Conservation (phyloP, 2,888 invertebrate species). For the Epicampocera succincta region DNA sequence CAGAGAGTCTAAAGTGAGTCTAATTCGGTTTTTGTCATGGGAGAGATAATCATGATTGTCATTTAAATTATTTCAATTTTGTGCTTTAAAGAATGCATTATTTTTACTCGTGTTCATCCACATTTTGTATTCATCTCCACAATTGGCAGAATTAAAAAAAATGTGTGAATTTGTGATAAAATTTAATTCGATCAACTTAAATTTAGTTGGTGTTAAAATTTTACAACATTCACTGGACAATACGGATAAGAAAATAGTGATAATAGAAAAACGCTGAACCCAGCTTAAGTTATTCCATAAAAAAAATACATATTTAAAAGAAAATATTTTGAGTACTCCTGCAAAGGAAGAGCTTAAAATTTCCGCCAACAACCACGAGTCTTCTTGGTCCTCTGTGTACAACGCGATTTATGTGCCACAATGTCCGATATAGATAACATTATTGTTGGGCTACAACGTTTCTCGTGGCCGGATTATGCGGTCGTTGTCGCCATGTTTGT, state of each 20-base stretch:
- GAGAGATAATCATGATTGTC: slow-evolving; percentile 43
- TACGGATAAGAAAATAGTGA: slow-evolving; percentile 32
- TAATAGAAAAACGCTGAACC: neutral
- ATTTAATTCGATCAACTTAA: slow-evolving; percentile 56
- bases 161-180: slow-evolving; percentile 55
- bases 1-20: too few relatives aligned
- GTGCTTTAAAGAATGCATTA: slow-evolving; percentile 33
- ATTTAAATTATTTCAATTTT: slow-evolving; percentile 33
- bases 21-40: slow-evolving; percentile 5
- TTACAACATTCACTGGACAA: slow-evolving; percentile 35
- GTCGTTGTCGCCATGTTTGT: slow-evolving; percentile 85
- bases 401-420: slow-evolving; percentile 37
- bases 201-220: slow-evolving; percentile 65
- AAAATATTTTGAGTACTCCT: neutral
- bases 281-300: too few relatives aligned
- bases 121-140: slow-evolving; percentile 45
- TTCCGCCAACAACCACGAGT: slow-evolving; percentile 11
- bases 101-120: slow-evolving; percentile 15
- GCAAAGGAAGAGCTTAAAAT: slow-evolving; percentile 33
- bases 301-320: too few relatives aligned
- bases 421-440: slow-evolving; percentile 80
- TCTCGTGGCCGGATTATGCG: slow-evolving; percentile 80
- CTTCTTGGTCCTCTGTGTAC: slow-evolving; percentile 2
- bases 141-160: slow-evolving; percentile 61
- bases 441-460: slow-evolving; percentile 78